Evolutionary conservation across 2,113 vertebrate species (phyloP), one percentile per base, ranked within the genome.

Genomic region (Macquaria ambigua): DNA sequence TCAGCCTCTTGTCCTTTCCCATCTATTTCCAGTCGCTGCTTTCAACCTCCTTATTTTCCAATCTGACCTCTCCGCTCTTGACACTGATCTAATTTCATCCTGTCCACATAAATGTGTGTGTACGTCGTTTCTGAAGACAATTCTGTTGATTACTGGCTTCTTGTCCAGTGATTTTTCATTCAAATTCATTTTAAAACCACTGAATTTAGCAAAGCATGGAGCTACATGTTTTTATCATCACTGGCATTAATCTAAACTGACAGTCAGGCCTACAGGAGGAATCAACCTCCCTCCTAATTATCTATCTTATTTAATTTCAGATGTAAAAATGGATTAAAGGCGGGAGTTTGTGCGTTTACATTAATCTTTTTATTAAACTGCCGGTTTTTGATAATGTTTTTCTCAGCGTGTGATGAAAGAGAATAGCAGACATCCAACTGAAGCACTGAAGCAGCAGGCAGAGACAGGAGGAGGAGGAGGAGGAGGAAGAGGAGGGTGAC

Each of bases 1-100:
- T 41, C 14, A 7, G 28, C 63, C 76, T 85, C 39, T 56, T 59
- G 72, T 88, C 79, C 21, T 23, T 28, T 39, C 79, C 15, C 58
- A 46, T 66, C 81, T 83, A 64, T 81, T 78, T 62, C 16, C 70
- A n/a, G 5, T 67, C 56, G 7, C 6, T 0, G 7, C 41, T 5
- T 56, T 41, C 74, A 46, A 7, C 23, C 72, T 58, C 53, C n/a
- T 67, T 59, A 31, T 73, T 84, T 70, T 62, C 63, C 34, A 23
- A 14, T 68, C 9, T 1, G 16, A 20, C 28, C 48, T 59, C 48
- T 64, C 7, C 5, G 4, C 50, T 74, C 68, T 64, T 20, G 41
- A 69, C 64, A 31, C 71, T 46, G 48, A 75, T 75, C 10, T 14
- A 39, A 56, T 80, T 37, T 76, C 39, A 16, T 55, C 39, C n/a